These are phyloP conservation scores for Pseudomyrmex concolor DNA, from an alignment of 1,140 invertebrate genomes.

Conservation along the genomic window DNA sequence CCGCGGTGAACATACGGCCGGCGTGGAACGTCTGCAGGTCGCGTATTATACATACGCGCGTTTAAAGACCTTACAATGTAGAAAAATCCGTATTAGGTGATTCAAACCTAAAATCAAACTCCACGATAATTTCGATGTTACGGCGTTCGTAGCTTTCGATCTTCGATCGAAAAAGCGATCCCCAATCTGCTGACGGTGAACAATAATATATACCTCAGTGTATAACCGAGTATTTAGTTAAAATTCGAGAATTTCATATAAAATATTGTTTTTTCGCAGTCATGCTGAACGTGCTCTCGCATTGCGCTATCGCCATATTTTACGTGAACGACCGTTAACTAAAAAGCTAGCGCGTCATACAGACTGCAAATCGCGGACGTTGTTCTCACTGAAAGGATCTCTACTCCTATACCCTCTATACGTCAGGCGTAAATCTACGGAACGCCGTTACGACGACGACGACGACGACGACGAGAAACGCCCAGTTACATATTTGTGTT, in stretches of 20 bases:
- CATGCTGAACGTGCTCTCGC: neutral
- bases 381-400: neutral
- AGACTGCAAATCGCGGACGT: neutral
- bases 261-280: neutral
- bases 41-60: neutral
- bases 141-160: too few relatives aligned
- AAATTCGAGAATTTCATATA: neutral
- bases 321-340: neutral
- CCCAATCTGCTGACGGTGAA: too few relatives aligned
- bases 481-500: conserved; percentile 80
- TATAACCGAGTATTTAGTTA: neutral
- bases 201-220: too few relatives aligned
- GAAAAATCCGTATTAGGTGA: neutral
- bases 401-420: conserved; percentile 18
- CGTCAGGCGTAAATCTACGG: conserved; percentile 46
- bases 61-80: neutral
- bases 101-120: too few relatives aligned
- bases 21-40: conserved; percentile 24
- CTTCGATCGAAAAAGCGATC: too few relatives aligned
- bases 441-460: conserved; percentile 41
- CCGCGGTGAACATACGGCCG: conserved; percentile 38
- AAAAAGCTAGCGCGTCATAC: conserved; percentile 24
- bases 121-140: too few relatives aligned
- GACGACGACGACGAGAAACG: conserved; percentile 23
- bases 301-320: conserved; percentile 4